phyloP scores from a whole-genome alignment of 2,888 invertebrate species.

The Schizaphis graminum region DNA sequence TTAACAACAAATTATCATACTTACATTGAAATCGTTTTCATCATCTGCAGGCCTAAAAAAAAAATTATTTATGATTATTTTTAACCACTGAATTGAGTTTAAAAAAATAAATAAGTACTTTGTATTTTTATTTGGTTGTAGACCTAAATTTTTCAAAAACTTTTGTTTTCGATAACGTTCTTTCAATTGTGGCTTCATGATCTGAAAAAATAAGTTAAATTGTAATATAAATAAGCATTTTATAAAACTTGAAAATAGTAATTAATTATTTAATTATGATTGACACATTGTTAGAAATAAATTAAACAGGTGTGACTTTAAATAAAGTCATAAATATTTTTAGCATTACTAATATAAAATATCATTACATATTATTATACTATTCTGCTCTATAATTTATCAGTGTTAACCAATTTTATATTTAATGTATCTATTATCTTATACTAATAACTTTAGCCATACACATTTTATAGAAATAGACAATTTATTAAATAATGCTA shows the following conservation, averaged over 20 bases:
- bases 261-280: neutral
- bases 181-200: slow-evolving; percentile 22
- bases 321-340: neutral
- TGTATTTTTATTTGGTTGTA: neutral
- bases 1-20: slow-evolving; percentile 6
- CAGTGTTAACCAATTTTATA: neutral
- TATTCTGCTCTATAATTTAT: neutral
- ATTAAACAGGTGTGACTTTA: neutral
- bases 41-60: slow-evolving; percentile 10
- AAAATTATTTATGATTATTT: neutral
- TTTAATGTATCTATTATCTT: neutral
- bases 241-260: neutral
- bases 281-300: neutral
- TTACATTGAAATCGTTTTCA: slow-evolving; percentile 25
- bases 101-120: neutral
- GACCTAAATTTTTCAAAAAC: slow-evolving; percentile 55
- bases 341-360: no score
- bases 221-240: neutral
- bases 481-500: neutral
- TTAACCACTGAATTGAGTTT: neutral
- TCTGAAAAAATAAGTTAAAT: slow-evolving; percentile 35
- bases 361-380: neutral
- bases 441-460: neutral
- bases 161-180: slow-evolving; percentile 53
- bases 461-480: neutral